phyloP scores from a whole-genome alignment of 1,140 invertebrate genomes.

The Drosophila subpulchrella region DNA sequence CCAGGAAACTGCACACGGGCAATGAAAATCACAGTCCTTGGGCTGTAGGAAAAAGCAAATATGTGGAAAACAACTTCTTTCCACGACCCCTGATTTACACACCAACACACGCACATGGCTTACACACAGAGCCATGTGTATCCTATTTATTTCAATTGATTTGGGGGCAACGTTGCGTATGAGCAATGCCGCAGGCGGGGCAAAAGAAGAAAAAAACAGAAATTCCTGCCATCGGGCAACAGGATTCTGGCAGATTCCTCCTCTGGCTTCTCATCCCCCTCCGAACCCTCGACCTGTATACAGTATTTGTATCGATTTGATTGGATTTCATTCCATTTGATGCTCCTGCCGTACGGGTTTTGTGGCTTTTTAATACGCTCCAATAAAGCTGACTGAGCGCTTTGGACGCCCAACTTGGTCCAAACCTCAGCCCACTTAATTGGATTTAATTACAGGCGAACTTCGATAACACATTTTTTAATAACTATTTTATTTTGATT shows the following conservation, averaged over 20 bases:
- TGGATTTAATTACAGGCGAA: conserved; percentile 57
- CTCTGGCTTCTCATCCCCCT: background rate
- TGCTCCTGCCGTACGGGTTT: conserved; percentile 45
- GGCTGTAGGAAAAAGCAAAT: conserved; percentile 30
- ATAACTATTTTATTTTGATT: background rate
- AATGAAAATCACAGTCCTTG: conserved; percentile 52
- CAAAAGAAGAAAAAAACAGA: conserved; percentile 21
- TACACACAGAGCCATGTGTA: conserved; percentile 24
- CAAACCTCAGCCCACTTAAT: conserved; percentile 48
- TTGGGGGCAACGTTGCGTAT: conserved; percentile 56
- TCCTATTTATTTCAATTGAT: conserved; percentile 74
- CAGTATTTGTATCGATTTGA: conserved; percentile 77
- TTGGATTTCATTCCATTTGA: conserved; percentile 71
- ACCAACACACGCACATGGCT: conserved; percentile 1
- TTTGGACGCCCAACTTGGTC: background rate
- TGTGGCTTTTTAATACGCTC: conserved; percentile 73
- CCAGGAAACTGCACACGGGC: conserved; percentile 22
- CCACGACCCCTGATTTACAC: conserved; percentile 1
- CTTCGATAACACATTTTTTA: background rate
- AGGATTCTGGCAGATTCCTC: conserved; percentile 16
- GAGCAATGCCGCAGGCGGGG: conserved; percentile 42
- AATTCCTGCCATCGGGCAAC: conserved; percentile 44
- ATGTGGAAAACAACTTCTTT: conserved; percentile 43
- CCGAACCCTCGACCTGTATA: conserved; percentile 11
- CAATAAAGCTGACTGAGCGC: conserved; percentile 53